Evolutionary conservation across 2,113 vertebrate genomes (phyloP).

Genomic region (Phyllostomus hastatus): DNA sequence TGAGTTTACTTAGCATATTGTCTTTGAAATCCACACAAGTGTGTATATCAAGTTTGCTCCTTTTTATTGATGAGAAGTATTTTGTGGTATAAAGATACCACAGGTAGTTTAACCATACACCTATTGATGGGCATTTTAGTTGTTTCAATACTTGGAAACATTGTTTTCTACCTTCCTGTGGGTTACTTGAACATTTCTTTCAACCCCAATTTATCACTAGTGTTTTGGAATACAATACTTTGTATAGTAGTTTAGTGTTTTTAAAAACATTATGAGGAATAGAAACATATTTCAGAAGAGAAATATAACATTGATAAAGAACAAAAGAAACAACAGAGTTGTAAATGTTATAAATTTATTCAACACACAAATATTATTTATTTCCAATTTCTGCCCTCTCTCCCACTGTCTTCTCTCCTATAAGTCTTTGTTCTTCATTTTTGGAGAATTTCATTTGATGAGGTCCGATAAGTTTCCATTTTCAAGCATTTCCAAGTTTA

Average conservation of each 20-base stretch:
- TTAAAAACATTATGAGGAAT: not conserved
- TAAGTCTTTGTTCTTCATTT: not conserved
- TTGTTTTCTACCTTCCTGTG: not conserved
- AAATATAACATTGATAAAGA: not conserved
- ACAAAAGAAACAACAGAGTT: not conserved
- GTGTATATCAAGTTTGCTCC: not conserved
- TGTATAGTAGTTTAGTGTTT: not conserved
- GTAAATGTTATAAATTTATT: constrained; percentile 22
- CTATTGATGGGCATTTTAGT: not conserved
- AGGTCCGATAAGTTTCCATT: not conserved
- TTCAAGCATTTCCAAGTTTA: constrained; percentile 36
- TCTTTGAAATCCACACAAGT: not conserved
- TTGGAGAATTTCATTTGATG: not conserved
- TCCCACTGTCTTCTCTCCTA: not conserved
- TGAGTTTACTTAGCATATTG: not conserved
- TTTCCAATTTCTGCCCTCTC: not conserved
- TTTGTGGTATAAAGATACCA: not conserved
- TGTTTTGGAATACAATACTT: not conserved
- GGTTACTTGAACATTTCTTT: not conserved
- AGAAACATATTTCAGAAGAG: not conserved
- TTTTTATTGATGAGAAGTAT: not conserved
- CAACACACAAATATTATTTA: not conserved
- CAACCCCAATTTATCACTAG: not conserved
- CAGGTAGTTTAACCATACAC: not conserved
- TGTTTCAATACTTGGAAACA: not conserved